Evolutionary conservation across 2,888 invertebrate genomes (phyloP).

Genomic region (Rotaria socialis): DNA sequence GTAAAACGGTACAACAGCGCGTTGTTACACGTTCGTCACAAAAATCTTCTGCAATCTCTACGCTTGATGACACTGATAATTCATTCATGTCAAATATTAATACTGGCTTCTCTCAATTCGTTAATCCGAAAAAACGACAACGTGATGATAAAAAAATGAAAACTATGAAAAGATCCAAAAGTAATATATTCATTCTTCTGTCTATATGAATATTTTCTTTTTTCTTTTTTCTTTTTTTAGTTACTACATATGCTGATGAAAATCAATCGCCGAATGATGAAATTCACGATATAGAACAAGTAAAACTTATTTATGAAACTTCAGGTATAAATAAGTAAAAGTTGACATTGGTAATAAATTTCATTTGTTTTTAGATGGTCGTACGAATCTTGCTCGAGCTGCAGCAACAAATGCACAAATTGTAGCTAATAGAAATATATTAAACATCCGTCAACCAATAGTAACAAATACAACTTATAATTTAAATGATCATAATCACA

Average conservation of each 20-base stretch:
- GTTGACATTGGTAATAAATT: neutral
- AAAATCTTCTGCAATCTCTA: neutral
- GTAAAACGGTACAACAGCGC: neutral
- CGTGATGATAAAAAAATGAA: neutral
- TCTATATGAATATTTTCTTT: neutral
- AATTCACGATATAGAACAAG: slow-evolving; percentile 2
- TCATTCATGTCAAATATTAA: neutral
- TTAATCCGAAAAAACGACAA: neutral
- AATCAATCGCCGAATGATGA: neutral
- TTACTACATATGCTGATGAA: neutral
- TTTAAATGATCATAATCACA: neutral
- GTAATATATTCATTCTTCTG: neutral
- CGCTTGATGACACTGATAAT: neutral
- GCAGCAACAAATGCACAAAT: slow-evolving; percentile 12
- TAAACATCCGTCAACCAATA: neutral
- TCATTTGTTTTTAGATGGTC: neutral
- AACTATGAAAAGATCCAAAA: neutral
- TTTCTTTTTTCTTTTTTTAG: neutral
- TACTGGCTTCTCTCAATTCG: neutral
- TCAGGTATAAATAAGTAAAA: neutral
- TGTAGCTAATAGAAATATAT: neutral
- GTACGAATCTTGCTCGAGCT: neutral
- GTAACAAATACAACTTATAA: neutral
- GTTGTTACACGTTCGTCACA: neutral
- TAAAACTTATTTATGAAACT: slow-evolving; percentile 2